These are phyloP conservation scores for Platygyra sinensis DNA, from an alignment of 64 coral and sea anemone species.

Conservation along the genomic window DNA sequence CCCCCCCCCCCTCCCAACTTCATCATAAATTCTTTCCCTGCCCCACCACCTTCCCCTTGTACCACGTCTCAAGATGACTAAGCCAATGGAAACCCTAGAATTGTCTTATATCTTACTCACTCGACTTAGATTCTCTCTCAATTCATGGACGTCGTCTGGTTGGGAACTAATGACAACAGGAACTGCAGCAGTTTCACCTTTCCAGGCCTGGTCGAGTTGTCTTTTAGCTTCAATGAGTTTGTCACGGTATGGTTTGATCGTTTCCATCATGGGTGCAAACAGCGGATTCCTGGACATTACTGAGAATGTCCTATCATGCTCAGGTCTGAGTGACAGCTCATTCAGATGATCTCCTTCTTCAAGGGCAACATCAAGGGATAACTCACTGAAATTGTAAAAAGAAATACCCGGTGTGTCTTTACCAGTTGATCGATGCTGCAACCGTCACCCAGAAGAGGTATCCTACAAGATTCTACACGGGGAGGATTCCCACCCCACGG, in stretches of 20 bases:
- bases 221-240: slow-evolving; percentile 73
- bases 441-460: neutral
- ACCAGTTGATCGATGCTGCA: neutral
- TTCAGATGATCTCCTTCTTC: slow-evolving; percentile 64
- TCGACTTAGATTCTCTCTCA: slow-evolving; percentile 31
- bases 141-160: neutral
- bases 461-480: neutral
- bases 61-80: too few species aligned
- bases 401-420: neutral
- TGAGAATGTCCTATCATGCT: slow-evolving; percentile 53
- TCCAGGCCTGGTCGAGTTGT: slow-evolving; percentile 68
- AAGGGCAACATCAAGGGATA: slow-evolving; percentile 77
- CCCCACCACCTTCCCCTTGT: too few species aligned
- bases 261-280: slow-evolving; percentile 80
- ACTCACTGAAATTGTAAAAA: slow-evolving; percentile 44
- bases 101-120: neutral
- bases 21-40: too few species aligned
- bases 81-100: too few species aligned
- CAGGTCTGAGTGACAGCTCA: slow-evolving; percentile 52
- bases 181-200: neutral
- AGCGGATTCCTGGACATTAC: slow-evolving; percentile 62
- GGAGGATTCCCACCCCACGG: too few species aligned
- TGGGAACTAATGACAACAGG: neutral
- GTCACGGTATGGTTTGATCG: slow-evolving; percentile 52
- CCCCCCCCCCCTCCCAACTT: too few species aligned